A percentile compares a stretch with the other conserved stretches of the same genome.
These are phyloP conservation scores for Ctenodactylus gundi DNA, from an alignment of 2,113 vertebrate species.

Conservation along the genomic window DNA sequence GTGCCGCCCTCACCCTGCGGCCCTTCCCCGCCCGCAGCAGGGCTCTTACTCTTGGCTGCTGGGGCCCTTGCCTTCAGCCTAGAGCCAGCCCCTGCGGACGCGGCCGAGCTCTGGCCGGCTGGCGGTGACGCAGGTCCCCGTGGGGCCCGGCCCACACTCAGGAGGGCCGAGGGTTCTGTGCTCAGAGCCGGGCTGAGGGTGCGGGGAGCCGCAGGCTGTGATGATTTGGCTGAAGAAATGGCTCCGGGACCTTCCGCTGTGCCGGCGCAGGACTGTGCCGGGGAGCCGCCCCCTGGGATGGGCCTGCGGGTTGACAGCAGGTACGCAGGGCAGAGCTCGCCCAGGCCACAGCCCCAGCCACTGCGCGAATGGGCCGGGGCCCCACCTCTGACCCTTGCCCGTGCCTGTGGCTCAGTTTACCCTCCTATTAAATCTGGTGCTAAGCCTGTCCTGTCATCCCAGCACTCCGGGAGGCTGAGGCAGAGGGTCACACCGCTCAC, in stretches of 20 bases:
- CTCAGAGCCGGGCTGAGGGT: rapidly evolving
- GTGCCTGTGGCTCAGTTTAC: neutral
- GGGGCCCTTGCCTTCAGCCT: conserved; percentile 60
- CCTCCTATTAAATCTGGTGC: neutral
- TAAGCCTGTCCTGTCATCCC: too few species aligned
- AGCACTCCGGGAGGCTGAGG: too few species aligned
- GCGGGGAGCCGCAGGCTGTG: neutral
- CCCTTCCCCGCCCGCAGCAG: rapidly evolving
- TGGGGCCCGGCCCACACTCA: neutral
- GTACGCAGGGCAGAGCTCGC: too few species aligned
- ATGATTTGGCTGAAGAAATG: neutral
- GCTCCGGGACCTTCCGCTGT: conserved; percentile 17
- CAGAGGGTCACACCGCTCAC: too few species aligned
- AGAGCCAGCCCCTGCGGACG: neutral
- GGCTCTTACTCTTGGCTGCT: conserved; percentile 72
- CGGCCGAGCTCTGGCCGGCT: rapidly evolving
- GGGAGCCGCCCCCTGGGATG: too few species aligned
- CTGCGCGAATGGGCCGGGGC: rapidly evolving
- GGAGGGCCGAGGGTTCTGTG: neutral
- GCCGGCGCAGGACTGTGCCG: too few species aligned
- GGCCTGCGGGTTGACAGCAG: neutral
- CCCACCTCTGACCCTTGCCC: neutral
- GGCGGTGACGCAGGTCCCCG: rapidly evolving
- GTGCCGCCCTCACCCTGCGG: rapidly evolving
- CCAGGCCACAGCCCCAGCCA: too few species aligned